These are phyloP conservation scores for Lasioglossum morio DNA, from an alignment of 2,888 invertebrate genomes.

Conservation along the genomic window DNA sequence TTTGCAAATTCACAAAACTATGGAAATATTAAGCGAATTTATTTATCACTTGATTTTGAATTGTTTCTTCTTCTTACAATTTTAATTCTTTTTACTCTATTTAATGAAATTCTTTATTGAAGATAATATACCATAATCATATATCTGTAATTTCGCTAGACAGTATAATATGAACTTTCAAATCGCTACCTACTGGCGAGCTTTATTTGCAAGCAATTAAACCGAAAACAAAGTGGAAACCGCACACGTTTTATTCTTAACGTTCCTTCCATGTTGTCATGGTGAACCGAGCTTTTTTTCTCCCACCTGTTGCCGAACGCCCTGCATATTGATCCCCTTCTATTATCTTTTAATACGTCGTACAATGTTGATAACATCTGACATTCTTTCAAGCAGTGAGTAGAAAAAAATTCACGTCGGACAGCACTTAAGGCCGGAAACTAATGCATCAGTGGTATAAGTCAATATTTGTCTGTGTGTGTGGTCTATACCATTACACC, in stretches of 20 bases:
- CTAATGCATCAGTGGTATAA: neutral
- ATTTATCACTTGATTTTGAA: no score
- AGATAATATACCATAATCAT: no score
- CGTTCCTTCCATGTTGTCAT: constrained; percentile 13
- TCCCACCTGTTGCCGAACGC: constrained; percentile 3
- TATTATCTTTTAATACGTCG: neutral
- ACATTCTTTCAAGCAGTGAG: neutral
- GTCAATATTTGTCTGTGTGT: no score
- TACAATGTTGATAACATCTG: neutral
- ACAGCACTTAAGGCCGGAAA: neutral
- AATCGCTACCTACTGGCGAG: neutral
- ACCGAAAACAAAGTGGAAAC: neutral
- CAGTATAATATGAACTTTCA: neutral
- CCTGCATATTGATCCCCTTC: neutral
- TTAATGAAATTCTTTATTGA: no score
- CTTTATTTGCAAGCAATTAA: neutral
- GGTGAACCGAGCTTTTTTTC: neutral
- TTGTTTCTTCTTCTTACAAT: no score
- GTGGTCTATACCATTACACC: no score
- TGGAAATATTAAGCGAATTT: no score
- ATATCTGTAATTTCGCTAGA: neutral
- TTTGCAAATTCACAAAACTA: no score
- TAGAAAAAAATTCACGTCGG: neutral
- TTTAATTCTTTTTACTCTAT: no score
- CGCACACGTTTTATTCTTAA: neutral